Percentiles rank a stretch among this genome's conserved stretches.
These are phyloP conservation scores for Amphipoea oculea DNA, from an alignment of 2,888 invertebrate species.

Conservation along the genomic window DNA sequence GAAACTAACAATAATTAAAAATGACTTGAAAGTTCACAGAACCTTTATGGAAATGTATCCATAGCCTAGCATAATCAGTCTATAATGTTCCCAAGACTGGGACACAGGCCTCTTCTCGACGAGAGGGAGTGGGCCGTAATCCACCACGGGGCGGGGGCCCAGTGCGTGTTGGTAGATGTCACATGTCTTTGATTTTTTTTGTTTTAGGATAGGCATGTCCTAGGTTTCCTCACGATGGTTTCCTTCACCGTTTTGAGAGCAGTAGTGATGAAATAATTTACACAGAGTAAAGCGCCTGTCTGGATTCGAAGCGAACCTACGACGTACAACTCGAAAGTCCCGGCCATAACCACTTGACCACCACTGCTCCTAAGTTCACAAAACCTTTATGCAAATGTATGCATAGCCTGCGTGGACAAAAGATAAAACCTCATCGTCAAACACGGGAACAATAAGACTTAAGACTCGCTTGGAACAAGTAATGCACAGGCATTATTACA, in stretches of 20 bases:
- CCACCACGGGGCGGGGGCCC: too few relatives aligned
- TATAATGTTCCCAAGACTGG: background rate
- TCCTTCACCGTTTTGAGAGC: background rate
- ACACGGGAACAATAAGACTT: slow-evolving; percentile 11
- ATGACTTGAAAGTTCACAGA: slow-evolving; percentile 5
- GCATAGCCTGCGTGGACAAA: background rate
- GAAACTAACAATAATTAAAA: slow-evolving; percentile 14
- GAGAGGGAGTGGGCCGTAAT: too few relatives aligned
- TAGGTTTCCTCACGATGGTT: background rate
- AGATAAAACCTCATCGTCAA: slow-evolving; percentile 9
- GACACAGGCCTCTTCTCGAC: background rate
- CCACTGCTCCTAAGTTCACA: background rate
- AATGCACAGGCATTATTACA: slow-evolving; percentile 39
- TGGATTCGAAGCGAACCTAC: background rate
- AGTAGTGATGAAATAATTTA: background rate
- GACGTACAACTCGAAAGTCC: background rate
- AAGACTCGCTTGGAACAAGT: slow-evolving; percentile 20
- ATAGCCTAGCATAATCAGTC: background rate
- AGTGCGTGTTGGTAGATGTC: background rate
- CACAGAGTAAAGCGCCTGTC: background rate
- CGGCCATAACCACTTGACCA: background rate
- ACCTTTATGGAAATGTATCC: slow-evolving; percentile 1
- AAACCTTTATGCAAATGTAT: slow-evolving; percentile 25
- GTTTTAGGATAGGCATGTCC: background rate
- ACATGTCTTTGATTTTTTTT: background rate